phyloP scores from a whole-genome alignment of 2,888 invertebrate genomes.

The Ophonus ardosiacus region DNA sequence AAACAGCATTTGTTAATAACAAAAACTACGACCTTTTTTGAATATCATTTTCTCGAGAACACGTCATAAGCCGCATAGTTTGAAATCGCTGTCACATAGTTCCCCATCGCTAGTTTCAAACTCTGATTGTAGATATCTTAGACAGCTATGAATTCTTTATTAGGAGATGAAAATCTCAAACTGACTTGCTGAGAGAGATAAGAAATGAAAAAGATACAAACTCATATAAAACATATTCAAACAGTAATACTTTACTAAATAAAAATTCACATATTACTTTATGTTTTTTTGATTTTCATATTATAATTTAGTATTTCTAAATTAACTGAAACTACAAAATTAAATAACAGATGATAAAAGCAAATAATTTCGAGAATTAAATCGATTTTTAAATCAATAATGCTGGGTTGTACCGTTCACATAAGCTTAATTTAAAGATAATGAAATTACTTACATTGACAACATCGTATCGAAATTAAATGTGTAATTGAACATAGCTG shows the following conservation, averaged over 20 bases:
- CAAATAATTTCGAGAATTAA: too few relatives aligned
- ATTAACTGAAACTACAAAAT: too few relatives aligned
- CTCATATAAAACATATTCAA: not conserved
- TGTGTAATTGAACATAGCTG: too few relatives aligned
- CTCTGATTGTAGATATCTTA: constrained; percentile 20
- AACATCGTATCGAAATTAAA: too few relatives aligned
- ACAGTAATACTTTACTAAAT: not conserved
- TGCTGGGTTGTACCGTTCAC: too few relatives aligned
- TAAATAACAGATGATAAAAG: too few relatives aligned
- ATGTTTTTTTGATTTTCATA: too few relatives aligned
- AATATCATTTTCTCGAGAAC: not conserved
- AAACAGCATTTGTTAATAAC: not conserved
- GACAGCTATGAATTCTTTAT: constrained; percentile 37
- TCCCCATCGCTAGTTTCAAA: constrained; percentile 23
- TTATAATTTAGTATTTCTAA: too few relatives aligned
- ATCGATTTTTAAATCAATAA: too few relatives aligned
- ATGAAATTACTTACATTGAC: too few relatives aligned
- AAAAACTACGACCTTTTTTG: too few relatives aligned
- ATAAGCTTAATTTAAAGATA: too few relatives aligned
- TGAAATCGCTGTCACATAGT: constrained; percentile 33
- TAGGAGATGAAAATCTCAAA: constrained; percentile 27
- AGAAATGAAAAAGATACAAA: not conserved
- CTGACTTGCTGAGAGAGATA: not conserved
- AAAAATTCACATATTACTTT: not conserved
- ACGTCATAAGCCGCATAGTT: constrained; percentile 39